phyloP scores from a whole-genome alignment of 2,797 vertebrate species.

The Rhinatrema bivittatum region DNA sequence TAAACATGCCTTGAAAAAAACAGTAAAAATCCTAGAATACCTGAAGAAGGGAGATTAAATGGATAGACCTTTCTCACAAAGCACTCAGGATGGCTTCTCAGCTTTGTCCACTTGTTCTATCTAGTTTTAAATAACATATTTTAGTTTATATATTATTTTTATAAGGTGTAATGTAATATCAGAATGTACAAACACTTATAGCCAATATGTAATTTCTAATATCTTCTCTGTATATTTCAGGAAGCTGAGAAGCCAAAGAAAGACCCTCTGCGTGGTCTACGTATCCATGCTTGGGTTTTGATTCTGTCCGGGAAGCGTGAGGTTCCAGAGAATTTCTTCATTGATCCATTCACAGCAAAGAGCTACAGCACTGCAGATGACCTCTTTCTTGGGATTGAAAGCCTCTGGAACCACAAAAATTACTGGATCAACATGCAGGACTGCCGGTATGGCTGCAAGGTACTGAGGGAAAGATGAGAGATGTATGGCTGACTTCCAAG shows the following conservation, averaged over 20 bases:
- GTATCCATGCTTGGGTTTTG: slow-evolving; percentile 85
- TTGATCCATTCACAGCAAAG: slow-evolving; percentile 73
- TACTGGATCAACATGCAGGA: slow-evolving; percentile 92
- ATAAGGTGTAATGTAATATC: too few species aligned
- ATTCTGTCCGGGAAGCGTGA: slow-evolving; percentile 70
- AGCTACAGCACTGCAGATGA: slow-evolving; percentile 50
- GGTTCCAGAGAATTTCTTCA: slow-evolving; percentile 78
- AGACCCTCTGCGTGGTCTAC: slow-evolving; percentile 63
- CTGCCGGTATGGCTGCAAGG: slow-evolving; percentile 68
- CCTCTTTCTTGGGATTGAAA: slow-evolving; percentile 83
- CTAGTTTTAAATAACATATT: too few species aligned
- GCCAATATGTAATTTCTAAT: too few species aligned
- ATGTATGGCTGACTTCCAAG: neutral
- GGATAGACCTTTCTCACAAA: too few species aligned
- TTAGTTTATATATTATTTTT: too few species aligned
- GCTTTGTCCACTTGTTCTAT: too few species aligned
- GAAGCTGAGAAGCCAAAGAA: slow-evolving; percentile 26
- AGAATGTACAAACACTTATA: too few species aligned
- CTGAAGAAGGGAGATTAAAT: too few species aligned
- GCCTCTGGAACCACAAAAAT: slow-evolving; percentile 83
- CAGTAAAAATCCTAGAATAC: too few species aligned
- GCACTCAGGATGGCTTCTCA: too few species aligned
- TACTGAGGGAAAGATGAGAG: slow-evolving; percentile 1
- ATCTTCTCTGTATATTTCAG: slow-evolving; percentile 41
- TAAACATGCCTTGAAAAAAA: too few species aligned